These are phyloP conservation scores for Sebastes goodei DNA, from an alignment of 2,797 vertebrate genomes.

Conservation along the genomic window DNA sequence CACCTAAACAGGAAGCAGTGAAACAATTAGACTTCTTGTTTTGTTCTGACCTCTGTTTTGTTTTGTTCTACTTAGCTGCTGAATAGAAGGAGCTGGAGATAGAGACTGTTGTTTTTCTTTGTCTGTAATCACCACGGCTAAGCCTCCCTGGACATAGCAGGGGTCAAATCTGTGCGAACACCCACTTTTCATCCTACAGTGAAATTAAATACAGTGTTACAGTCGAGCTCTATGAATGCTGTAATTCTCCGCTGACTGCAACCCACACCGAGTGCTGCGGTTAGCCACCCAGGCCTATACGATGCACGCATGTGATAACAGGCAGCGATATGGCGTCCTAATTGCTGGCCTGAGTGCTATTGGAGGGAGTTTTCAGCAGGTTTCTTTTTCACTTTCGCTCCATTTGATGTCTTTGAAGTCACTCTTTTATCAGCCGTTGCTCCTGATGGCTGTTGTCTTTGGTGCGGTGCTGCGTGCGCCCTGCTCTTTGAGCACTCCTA, in stretches of 20 bases:
- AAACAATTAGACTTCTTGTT: conserved; percentile 84
- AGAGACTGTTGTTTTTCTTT: conserved; percentile 68
- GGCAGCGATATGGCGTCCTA: conserved; percentile 71
- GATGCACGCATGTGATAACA: conserved; percentile 64
- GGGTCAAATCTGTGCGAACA: conserved; percentile 76
- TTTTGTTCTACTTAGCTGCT: conserved; percentile 73
- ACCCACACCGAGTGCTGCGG: conserved; percentile 74
- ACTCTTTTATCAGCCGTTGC: conserved; percentile 81
- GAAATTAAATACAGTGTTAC: conserved; percentile 74
- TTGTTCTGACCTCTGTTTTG: conserved; percentile 81
- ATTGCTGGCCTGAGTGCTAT: conserved; percentile 80
- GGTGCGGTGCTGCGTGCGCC: conserved; percentile 73
- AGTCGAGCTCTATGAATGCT: conserved; percentile 57
- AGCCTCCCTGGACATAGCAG: conserved; percentile 68
- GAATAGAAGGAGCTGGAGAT: conserved; percentile 67
- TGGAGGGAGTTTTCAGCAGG: conserved; percentile 80
- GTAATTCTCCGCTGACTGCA: conserved; percentile 69
- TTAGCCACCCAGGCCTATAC: conserved; percentile 68
- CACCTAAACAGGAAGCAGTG: conserved; percentile 80
- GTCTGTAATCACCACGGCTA: conserved; percentile 71
- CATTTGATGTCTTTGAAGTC: conserved; percentile 84
- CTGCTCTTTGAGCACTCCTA: conserved; percentile 78
- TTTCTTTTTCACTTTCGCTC: conserved; percentile 81
- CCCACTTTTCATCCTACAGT: conserved; percentile 79
- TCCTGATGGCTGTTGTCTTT: conserved; percentile 85